Evolutionary conservation across 2,113 vertebrate species (phyloP).

Genomic region (Ellobius talpinus): DNA sequence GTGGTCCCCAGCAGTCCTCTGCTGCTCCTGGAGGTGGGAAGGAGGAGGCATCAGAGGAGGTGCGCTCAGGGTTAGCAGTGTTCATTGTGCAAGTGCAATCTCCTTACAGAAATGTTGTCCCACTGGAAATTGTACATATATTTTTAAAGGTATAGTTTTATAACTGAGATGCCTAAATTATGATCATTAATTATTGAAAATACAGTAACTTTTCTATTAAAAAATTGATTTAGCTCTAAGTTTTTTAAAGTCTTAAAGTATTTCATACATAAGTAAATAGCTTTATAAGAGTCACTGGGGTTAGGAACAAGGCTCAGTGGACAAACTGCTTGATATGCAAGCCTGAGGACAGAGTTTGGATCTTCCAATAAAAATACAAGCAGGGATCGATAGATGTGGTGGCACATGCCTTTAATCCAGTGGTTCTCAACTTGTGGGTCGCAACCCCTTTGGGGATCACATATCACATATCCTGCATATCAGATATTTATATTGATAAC

Average conservation of each 20-base stretch:
- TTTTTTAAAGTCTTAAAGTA: not conserved
- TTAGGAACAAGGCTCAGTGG: not conserved
- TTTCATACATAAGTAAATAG: conserved; percentile 1
- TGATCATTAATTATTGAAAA: too few relatives aligned
- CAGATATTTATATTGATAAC: not conserved
- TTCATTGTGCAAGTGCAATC: conserved; percentile 32
- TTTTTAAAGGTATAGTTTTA: conserved; percentile 68
- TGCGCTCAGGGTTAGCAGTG: conserved; percentile 58
- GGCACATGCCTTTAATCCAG: not conserved
- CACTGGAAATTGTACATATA: conserved; percentile 64
- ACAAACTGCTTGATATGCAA: not conserved
- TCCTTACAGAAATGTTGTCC: conserved; percentile 50
- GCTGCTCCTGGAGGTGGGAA: not conserved
- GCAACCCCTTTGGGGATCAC: not conserved
- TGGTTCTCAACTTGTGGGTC: not conserved
- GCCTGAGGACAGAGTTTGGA: not conserved
- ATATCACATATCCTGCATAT: not conserved
- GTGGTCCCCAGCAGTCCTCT: not conserved
- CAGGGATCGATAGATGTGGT: not conserved
- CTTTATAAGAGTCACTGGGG: not conserved
- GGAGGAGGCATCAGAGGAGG: not conserved
- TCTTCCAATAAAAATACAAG: not conserved
- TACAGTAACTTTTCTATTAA: too few relatives aligned
- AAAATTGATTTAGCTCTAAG: conserved; percentile 22
- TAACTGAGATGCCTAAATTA: conserved; percentile 54